phyloP scores from a whole-genome alignment of 37 sponge, comb jelly and placozoan genomes.

The Crambe crambe region DNA sequence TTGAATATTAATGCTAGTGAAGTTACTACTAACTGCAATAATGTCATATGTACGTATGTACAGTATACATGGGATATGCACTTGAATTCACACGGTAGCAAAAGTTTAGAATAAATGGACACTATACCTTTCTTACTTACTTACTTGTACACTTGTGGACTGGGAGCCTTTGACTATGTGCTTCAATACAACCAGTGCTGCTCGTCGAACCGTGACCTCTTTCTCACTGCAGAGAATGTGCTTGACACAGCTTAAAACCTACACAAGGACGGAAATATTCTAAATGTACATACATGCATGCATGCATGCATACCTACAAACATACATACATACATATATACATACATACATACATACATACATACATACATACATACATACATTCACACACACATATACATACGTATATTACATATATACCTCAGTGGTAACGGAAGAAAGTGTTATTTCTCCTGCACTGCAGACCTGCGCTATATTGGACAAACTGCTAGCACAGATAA shows the following conservation, averaged over 20 bases:
- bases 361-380: neutral
- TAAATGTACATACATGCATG: too few relatives aligned
- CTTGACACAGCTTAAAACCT: conserved; percentile 66
- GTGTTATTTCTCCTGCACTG: conserved; percentile 30
- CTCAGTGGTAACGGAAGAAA: conserved; percentile 58
- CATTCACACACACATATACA: neutral
- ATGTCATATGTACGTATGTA: too few relatives aligned
- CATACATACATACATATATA: conserved; percentile 14
- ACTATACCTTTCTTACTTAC: too few relatives aligned
- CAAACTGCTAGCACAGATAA: conserved; percentile 72
- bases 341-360: conserved; percentile 5
- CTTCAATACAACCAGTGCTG: conserved; percentile 64
- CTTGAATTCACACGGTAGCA: too few relatives aligned
- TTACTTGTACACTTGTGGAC: neutral
- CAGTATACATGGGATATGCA: too few relatives aligned
- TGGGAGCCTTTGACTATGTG: conserved; percentile 31
- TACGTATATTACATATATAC: conserved; percentile 14
- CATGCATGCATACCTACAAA: neutral
- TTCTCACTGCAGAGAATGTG: conserved; percentile 50
- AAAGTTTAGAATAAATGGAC: too few relatives aligned
- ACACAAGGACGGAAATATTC: neutral
- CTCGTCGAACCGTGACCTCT: conserved; percentile 55
- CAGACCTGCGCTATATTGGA: conserved; percentile 83
- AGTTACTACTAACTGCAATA: too few relatives aligned
- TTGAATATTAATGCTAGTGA: too few relatives aligned